Evolutionary conservation across 1,140 invertebrate species (phyloP).

Genomic region (Achatina immaculata): DNA sequence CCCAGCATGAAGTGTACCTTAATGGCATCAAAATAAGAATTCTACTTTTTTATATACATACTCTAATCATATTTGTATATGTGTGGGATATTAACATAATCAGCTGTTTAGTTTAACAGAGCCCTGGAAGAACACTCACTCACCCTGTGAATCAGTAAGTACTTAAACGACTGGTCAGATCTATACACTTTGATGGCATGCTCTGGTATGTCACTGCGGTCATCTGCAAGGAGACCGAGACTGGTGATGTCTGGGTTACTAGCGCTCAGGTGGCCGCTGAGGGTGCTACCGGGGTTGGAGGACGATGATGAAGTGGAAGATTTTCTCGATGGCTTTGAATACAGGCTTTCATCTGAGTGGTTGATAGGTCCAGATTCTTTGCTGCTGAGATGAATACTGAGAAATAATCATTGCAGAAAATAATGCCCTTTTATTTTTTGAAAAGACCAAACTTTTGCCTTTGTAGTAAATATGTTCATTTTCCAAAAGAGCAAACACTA

Average conservation of each 20-base stretch:
- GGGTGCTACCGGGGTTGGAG: slow-evolving; percentile 49
- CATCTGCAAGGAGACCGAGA: slow-evolving; percentile 56
- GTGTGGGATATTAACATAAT: no score
- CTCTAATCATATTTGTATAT: no score
- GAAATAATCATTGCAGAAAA: not conserved
- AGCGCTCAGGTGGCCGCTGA: slow-evolving; percentile 76
- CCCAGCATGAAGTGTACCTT: no score
- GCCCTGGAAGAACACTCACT: not conserved
- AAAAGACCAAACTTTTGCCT: no score
- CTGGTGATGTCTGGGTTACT: slow-evolving; percentile 87
- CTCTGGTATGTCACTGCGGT: slow-evolving; percentile 88
- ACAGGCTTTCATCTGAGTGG: slow-evolving; percentile 64
- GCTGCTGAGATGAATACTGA: not conserved
- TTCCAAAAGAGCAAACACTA: no score
- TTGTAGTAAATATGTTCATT: no score
- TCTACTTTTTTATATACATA: no score
- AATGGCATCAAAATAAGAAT: no score
- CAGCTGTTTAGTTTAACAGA: no score
- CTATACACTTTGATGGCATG: slow-evolving; percentile 94
- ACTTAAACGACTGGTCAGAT: slow-evolving; percentile 97
- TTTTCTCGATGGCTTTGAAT: slow-evolving; percentile 51
- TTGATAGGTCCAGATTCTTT: slow-evolving; percentile 41
- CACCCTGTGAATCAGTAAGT: slow-evolving; percentile 92
- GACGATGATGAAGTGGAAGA: slow-evolving; percentile 58
- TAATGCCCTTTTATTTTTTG: no score